Evolutionary conservation across 1,140 invertebrate species (phyloP), one percentile per base, ranked within the genome.

Genomic region (Drosophila kohkoa): DNA sequence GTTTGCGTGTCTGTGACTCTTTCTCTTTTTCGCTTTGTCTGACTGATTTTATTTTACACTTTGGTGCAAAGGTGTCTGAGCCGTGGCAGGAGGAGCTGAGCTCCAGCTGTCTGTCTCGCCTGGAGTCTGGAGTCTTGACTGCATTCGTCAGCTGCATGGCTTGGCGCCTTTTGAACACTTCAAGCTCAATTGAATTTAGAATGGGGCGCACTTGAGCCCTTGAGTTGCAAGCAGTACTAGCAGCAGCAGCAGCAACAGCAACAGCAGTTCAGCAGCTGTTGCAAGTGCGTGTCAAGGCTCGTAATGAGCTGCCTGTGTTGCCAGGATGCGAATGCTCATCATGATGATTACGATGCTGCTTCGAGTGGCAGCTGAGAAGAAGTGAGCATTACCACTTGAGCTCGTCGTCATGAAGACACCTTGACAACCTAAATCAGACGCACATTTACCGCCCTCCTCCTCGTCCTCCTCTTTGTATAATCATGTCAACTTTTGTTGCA

Each of bases 131-230:
- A 28, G 20, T 59, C 41, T 63, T 25, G 45, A 46, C 63, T 68
- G 70, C 54, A 52, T 38, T 55, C 51, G 30, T 32, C 68, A 57
- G 70, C 69, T 67, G 45, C 51, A 45, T 35, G 68, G 57, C 59
- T 69, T 85, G 69, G 77, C 76, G 82, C 82, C 64, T 82, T 87
- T 76, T 75, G 68, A 82, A 87, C 82, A 86, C 82, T 86, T 87
- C 76, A 86, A 87, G 82, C 82, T 72, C 82, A 86, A 86, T 86
- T 86, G 82, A 86, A 86, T 82, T 86, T 82, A 75, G 82, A 81
- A 88, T 88, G 74, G 63, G 54, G 67, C 64, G 65, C 75, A 82
- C 75, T 87, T 79, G 64, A 87, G 76, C 52, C 55, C 41, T 55
- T 11, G 16, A 70, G 66, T 30, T n/a, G 45, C 20, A 25, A 25